Conservation (phyloP, 1,140 invertebrate species). For the Ptiloglossa arizonensis region DNA sequence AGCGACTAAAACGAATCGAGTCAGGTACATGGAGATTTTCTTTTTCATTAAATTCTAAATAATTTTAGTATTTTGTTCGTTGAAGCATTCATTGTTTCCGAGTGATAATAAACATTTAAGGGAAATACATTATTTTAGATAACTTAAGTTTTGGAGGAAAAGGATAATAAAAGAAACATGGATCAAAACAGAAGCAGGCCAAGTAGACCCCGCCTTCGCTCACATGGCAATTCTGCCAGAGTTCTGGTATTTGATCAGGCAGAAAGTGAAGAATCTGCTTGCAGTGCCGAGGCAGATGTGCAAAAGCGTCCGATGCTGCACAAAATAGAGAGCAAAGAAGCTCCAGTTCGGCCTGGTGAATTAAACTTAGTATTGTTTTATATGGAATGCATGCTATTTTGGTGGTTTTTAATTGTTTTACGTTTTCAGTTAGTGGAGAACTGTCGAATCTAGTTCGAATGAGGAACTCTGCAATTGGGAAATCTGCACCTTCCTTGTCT, state of each 20-base stretch:
- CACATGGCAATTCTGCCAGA: slow-evolving; percentile 82
- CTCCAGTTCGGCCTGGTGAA: slow-evolving; percentile 76
- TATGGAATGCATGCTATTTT: background rate
- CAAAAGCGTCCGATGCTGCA: slow-evolving; percentile 58
- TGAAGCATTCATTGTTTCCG: too few relatives aligned
- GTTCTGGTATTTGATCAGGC: slow-evolving; percentile 82
- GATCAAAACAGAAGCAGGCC: slow-evolving; percentile 78
- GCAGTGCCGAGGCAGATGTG: slow-evolving; percentile 66
- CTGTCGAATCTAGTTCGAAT: slow-evolving; percentile 92
- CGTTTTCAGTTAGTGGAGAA: slow-evolving; percentile 78
- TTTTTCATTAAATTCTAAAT: background rate
- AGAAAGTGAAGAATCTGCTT: slow-evolving; percentile 71
- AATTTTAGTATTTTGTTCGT: background rate
- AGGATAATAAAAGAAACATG: slow-evolving; percentile 60
- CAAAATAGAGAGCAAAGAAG: slow-evolving; percentile 78
- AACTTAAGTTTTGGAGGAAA: background rate
- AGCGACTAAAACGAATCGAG: background rate
- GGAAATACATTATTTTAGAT: background rate
- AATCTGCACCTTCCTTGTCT: slow-evolving; percentile 94
- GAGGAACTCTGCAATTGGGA: slow-evolving; percentile 93
- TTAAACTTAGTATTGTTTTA: slow-evolving; percentile 21
- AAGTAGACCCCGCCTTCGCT: slow-evolving; percentile 79
- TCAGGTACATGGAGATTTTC: slow-evolving; percentile 8
- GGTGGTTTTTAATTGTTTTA: background rate
- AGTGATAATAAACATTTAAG: background rate